These are phyloP conservation scores for Melanaphis sacchari DNA, from an alignment of 1,140 invertebrate genomes.

Conservation along the genomic window DNA sequence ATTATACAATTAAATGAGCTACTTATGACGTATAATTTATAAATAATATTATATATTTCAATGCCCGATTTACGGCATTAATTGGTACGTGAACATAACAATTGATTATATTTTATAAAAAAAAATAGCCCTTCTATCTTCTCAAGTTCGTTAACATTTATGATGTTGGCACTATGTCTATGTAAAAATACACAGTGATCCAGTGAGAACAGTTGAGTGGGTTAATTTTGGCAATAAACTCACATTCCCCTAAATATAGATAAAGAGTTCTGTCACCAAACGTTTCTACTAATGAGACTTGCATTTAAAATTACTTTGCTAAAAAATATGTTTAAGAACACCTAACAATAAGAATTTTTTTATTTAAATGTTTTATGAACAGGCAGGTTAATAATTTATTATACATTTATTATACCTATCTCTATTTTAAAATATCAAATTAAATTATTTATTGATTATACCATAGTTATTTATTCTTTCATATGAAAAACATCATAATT, in stretches of 20 bases:
- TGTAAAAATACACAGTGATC: conserved; percentile 28
- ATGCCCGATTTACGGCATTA: not conserved
- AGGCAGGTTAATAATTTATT: not conserved
- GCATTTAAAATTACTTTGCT: conserved; percentile 29
- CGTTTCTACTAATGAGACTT: conserved; percentile 36
- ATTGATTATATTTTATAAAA: conserved; percentile 22
- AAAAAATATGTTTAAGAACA: not conserved
- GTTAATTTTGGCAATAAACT: conserved; percentile 43
- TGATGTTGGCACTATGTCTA: conserved; percentile 15
- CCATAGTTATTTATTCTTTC: not conserved
- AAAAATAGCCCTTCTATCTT: not conserved
- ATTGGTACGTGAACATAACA: not conserved
- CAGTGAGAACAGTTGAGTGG: conserved; percentile 42
- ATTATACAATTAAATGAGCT: not conserved
- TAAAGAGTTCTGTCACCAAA: conserved; percentile 51
- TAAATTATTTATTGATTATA: not conserved
- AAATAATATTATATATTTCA: not conserved
- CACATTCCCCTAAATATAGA: conserved; percentile 38
- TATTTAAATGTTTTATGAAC: not conserved
- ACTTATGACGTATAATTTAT: no score
- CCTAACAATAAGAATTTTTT: not conserved
- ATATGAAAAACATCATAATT: not conserved
- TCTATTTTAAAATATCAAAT: not conserved
- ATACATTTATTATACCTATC: not conserved
- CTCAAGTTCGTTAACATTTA: conserved; percentile 20